phyloP scores from a whole-genome alignment of 2,888 invertebrate species.

The Synanthedon formicaeformis region DNA sequence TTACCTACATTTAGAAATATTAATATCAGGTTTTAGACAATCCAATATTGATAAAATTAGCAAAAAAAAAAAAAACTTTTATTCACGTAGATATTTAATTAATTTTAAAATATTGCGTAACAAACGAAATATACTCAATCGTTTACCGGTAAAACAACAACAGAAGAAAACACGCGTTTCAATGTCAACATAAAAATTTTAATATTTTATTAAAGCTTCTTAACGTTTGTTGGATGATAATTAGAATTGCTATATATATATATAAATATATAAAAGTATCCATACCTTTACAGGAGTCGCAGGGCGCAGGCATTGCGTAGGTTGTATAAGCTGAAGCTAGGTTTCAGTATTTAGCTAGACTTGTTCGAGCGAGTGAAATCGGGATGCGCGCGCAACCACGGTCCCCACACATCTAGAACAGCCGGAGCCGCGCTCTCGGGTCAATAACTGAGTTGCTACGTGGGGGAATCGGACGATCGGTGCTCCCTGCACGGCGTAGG shows the following conservation, averaged over 20 bases:
- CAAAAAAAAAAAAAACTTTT: too few relatives aligned
- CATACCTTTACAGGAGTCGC: constrained; percentile 60
- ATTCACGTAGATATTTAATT: too few relatives aligned
- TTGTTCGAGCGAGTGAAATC: constrained; percentile 16
- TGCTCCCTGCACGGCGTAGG: constrained; percentile 15
- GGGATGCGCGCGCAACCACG: constrained; percentile 41
- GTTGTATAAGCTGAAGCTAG: constrained; percentile 15
- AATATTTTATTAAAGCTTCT: background rate
- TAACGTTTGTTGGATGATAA: background rate
- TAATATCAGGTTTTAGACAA: too few relatives aligned
- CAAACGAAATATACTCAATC: background rate
- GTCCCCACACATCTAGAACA: constrained; percentile 20
- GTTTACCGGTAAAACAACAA: constrained; percentile 14
- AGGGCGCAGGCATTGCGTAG: constrained; percentile 55
- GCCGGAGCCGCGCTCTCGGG: constrained; percentile 27
- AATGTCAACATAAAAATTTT: background rate
- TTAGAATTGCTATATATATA: background rate
- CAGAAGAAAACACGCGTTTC: constrained; percentile 4
- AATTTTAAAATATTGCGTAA: too few relatives aligned
- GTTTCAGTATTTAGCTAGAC: constrained; percentile 16
- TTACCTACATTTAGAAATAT: too few relatives aligned
- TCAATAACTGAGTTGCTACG: constrained; percentile 60
- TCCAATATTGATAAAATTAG: too few relatives aligned
- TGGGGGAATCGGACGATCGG: constrained; percentile 46
- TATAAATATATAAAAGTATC: constrained; percentile 2